phyloP scores from a whole-genome alignment of 1,140 invertebrate genomes.

The Pogonomyrmex californicus region DNA sequence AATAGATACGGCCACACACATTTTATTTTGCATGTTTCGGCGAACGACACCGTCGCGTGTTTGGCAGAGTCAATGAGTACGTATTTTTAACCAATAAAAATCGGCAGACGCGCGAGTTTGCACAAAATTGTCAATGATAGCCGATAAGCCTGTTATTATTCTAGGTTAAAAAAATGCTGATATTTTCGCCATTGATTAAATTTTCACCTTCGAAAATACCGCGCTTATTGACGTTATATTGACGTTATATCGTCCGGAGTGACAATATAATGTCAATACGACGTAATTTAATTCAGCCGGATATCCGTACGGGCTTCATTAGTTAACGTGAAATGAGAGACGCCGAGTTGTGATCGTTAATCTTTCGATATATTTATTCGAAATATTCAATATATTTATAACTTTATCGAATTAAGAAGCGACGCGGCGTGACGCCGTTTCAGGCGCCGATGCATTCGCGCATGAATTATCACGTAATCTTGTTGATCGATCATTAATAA shows the following conservation, averaged over 20 bases:
- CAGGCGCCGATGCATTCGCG: background rate
- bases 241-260: background rate
- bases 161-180: constrained; percentile 11
- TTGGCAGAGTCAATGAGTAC: constrained; percentile 50
- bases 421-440: background rate
- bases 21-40: constrained; percentile 31
- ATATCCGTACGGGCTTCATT: background rate
- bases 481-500: constrained; percentile 21
- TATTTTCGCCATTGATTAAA: constrained; percentile 6
- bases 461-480: background rate
- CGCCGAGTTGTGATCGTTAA: background rate
- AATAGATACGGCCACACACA: constrained; percentile 35
- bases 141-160: constrained; percentile 27
- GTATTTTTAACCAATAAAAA: constrained; percentile 47
- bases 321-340: background rate
- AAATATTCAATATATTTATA: constrained; percentile 10
- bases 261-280: background rate
- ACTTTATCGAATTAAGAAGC: constrained; percentile 2
- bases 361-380: background rate
- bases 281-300: constrained; percentile 12
- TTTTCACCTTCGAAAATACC: background rate
- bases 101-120: constrained; percentile 20
- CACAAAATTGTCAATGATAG: constrained; percentile 13
- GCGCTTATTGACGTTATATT: background rate
- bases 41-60: constrained; percentile 42